Evolutionary conservation across 2,797 vertebrate genomes (phyloP).

Genomic region (Sciurus carolinensis): DNA sequence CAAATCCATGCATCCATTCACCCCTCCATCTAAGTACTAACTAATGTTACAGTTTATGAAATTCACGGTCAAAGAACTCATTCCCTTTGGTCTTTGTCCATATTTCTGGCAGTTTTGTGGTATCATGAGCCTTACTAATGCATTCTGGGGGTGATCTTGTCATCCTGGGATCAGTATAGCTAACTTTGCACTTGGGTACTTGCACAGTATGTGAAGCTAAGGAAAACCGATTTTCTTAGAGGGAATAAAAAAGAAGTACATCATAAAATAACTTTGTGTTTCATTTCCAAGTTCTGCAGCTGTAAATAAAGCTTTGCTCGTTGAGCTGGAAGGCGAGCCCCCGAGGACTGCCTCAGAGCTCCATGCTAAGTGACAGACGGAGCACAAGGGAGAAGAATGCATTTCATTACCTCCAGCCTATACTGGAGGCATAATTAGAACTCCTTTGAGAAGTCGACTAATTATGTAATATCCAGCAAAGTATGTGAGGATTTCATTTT

Average conservation of each 20-base stretch:
- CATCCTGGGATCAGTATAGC: background rate
- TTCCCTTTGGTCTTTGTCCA: constrained; percentile 6
- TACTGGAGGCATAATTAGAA: constrained; percentile 80
- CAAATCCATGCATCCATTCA: background rate
- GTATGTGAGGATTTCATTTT: constrained; percentile 70
- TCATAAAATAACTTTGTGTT: constrained; percentile 70
- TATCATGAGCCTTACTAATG: background rate
- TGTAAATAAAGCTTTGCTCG: constrained; percentile 70
- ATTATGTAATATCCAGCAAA: constrained; percentile 79
- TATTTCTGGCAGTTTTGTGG: background rate
- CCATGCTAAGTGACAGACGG: constrained; percentile 59
- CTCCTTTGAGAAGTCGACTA: constrained; percentile 80
- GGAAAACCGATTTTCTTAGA: constrained; percentile 60
- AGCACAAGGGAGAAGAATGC: constrained; percentile 67
- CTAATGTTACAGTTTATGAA: constrained; percentile 6
- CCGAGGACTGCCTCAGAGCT: constrained; percentile 39
- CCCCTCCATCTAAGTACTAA: background rate
- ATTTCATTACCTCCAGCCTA: constrained; percentile 81
- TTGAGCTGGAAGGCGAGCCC: constrained; percentile 41
- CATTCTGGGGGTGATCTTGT: background rate
- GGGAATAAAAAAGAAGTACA: constrained; percentile 65
- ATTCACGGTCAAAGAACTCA: background rate
- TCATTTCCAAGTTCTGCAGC: constrained; percentile 70
- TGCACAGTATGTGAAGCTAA: constrained; percentile 27
- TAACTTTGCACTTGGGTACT: constrained; percentile 38